phyloP scores from a whole-genome alignment of 2,797 vertebrate species.

The Tauraco hartlaubi region DNA sequence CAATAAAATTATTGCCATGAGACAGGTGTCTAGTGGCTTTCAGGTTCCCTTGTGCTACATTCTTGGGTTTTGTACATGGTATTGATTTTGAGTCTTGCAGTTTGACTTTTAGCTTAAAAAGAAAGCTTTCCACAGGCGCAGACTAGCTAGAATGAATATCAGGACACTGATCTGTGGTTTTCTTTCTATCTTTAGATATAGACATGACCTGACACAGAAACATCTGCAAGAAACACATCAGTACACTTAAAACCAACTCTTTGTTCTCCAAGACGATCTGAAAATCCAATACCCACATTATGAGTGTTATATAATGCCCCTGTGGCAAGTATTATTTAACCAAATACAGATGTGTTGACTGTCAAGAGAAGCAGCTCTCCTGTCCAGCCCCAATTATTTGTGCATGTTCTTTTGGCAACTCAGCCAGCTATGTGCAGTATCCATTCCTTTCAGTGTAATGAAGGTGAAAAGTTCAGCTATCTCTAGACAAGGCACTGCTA shows the following conservation, averaged over 20 bases:
- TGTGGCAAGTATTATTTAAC: constrained; percentile 57
- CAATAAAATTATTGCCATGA: not conserved
- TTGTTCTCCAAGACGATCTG: constrained; percentile 31
- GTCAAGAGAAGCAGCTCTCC: constrained; percentile 34
- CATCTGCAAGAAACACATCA: constrained; percentile 38
- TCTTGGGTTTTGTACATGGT: not conserved
- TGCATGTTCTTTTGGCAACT: constrained; percentile 61
- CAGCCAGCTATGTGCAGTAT: constrained; percentile 53
- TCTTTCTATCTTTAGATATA: constrained; percentile 23
- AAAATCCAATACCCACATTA: constrained; percentile 55
- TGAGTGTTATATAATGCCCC: constrained; percentile 64
- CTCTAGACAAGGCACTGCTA: not conserved
- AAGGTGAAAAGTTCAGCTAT: constrained; percentile 69
- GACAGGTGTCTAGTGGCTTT: not conserved
- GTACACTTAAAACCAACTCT: constrained; percentile 30
- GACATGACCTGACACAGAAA: constrained; percentile 8
- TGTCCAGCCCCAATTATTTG: constrained; percentile 29
- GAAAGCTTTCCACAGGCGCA: constrained; percentile 16
- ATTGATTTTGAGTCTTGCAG: not conserved
- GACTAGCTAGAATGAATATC: not conserved
- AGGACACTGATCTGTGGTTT: not conserved
- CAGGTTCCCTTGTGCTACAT: not conserved
- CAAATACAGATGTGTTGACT: constrained; percentile 56
- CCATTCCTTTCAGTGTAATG: not conserved
- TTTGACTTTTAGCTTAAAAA: constrained; percentile 25